phyloP scores from a whole-genome alignment of 2,113 vertebrate species.

The Nibea albiflora region DNA sequence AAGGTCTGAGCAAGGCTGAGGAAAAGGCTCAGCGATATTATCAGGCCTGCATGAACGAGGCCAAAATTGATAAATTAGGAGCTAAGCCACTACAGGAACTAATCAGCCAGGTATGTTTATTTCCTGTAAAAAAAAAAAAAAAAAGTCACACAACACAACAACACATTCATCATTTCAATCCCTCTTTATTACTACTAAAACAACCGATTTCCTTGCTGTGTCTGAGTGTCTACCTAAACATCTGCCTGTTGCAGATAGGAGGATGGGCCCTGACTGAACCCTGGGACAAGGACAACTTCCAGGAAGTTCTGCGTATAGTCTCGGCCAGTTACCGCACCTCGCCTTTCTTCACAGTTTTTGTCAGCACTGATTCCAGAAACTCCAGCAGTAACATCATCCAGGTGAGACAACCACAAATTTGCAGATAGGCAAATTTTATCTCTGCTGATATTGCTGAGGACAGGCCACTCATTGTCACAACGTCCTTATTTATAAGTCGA shows the following conservation, averaged over 20 bases:
- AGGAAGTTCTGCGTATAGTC: slow-evolving; percentile 88
- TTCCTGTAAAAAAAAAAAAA: neutral
- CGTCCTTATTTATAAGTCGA: slow-evolving; percentile 3
- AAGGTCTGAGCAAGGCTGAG: slow-evolving; percentile 88
- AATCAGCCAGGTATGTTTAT: slow-evolving; percentile 88
- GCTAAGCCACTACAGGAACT: slow-evolving; percentile 89
- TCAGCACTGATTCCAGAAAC: slow-evolving; percentile 95
- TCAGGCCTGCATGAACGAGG: slow-evolving; percentile 95
- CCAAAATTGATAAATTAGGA: slow-evolving; percentile 90
- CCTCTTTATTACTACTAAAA: neutral
- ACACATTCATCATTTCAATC: neutral
- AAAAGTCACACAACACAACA: neutral
- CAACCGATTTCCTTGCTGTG: neutral
- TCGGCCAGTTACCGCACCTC: slow-evolving; percentile 89
- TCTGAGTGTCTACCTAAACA: slow-evolving; percentile 7
- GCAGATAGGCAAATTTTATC: neutral
- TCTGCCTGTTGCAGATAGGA: slow-evolving; percentile 85
- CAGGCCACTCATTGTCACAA: neutral
- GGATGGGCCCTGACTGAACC: slow-evolving; percentile 91
- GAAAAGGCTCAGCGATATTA: slow-evolving; percentile 94
- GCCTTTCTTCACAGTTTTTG: slow-evolving; percentile 94
- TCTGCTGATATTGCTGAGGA: neutral
- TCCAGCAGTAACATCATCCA: slow-evolving; percentile 98
- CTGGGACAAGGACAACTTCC: slow-evolving; percentile 91
- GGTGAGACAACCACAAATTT: slow-evolving; percentile 76